phyloP scores from a whole-genome alignment of 2,888 invertebrate genomes.

The Volucella inflata region DNA sequence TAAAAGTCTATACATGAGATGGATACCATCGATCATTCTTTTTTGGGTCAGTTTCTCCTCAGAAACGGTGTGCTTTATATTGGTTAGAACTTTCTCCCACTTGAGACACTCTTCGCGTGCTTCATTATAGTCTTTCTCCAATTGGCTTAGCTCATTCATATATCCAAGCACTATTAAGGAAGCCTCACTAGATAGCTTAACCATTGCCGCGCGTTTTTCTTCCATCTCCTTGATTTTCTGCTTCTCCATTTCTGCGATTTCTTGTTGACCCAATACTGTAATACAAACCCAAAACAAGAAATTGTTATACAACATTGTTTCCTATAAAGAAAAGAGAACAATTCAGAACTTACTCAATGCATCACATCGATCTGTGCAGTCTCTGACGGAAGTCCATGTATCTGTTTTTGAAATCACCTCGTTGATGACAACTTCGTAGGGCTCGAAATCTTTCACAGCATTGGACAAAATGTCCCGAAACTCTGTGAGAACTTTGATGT shows the following conservation, averaged over 20 bases:
- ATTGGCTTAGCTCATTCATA: conserved; percentile 81
- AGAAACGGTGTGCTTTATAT: conserved; percentile 79
- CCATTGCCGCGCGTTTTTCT: conserved; percentile 81
- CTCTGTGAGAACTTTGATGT: conserved; percentile 77
- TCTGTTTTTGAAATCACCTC: conserved; percentile 81
- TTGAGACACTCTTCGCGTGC: conserved; percentile 80
- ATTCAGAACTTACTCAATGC: conserved; percentile 80
- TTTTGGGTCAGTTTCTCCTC: conserved; percentile 77
- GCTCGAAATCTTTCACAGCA: conserved; percentile 81
- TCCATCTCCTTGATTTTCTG: conserved; percentile 81
- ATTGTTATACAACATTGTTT: background rate
- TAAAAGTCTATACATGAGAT: conserved; percentile 80
- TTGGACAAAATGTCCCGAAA: conserved; percentile 79
- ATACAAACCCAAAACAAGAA: background rate
- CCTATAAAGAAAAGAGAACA: too few relatives aligned
- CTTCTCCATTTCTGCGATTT: conserved; percentile 80
- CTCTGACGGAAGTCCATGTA: conserved; percentile 81
- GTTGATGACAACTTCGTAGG: conserved; percentile 81
- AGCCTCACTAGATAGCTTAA: conserved; percentile 82
- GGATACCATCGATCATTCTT: conserved; percentile 80
- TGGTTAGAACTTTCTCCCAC: conserved; percentile 82
- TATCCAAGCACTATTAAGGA: conserved; percentile 81
- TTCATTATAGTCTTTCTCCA: conserved; percentile 81
- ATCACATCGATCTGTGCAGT: conserved; percentile 83
- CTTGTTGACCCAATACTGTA: conserved; percentile 82